phyloP scores from a whole-genome alignment of 2,113 vertebrate species.

The Cepphus grylle region DNA sequence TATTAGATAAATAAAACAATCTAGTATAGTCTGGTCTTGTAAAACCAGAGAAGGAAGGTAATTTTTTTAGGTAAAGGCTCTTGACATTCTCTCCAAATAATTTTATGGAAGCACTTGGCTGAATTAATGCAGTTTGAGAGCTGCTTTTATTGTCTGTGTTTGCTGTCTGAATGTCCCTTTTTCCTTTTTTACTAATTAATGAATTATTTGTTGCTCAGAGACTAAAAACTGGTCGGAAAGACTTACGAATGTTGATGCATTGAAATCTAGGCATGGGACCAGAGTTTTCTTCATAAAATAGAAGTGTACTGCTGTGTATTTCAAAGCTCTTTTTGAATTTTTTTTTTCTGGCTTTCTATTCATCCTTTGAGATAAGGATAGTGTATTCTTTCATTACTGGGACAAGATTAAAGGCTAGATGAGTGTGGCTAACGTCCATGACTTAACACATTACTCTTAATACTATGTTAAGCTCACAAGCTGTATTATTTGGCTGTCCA shows the following conservation, averaged over 20 bases:
- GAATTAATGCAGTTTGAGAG: neutral
- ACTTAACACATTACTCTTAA: neutral
- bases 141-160: neutral
- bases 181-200: neutral
- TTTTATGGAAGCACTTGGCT: neutral
- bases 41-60: neutral
- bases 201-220: conserved; percentile 12
- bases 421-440: neutral
- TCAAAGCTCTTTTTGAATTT: neutral
- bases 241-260: neutral
- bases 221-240: neutral
- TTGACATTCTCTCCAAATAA: neutral
- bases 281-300: neutral
- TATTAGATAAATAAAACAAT: neutral
- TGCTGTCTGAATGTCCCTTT: neutral
- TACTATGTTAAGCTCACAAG: neutral
- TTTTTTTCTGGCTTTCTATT: neutral
- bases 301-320: neutral
- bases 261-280: neutral
- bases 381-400: neutral
- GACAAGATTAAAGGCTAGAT: neutral
- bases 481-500: neutral
- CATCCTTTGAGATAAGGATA: neutral
- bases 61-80: neutral
- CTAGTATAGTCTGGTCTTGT: neutral